Percentiles rank a stretch among this genome's conserved stretches.
Evolutionary conservation across 2,797 vertebrate genomes (phyloP).

Genomic region (Chromis chromis): DNA sequence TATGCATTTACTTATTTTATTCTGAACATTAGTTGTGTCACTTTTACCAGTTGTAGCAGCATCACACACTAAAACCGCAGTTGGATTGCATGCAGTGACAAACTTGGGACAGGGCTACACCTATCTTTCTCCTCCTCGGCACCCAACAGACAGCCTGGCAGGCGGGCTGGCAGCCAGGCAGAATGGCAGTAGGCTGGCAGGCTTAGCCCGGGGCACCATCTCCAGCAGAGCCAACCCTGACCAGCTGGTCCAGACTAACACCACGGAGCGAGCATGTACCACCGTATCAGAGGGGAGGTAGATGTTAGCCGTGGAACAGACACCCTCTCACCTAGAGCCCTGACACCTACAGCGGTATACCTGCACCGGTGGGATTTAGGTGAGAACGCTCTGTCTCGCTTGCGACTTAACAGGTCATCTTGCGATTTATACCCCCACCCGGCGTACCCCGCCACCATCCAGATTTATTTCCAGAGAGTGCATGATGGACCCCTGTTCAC

Average conservation of each 20-base stretch:
- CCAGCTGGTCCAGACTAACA: constrained; percentile 84
- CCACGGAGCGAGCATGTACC: constrained; percentile 60
- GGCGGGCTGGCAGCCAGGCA: constrained; percentile 68
- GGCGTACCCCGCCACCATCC: constrained; percentile 7
- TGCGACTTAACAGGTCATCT: constrained; percentile 54
- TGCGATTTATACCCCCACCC: constrained; percentile 34
- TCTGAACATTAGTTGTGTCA: neutral
- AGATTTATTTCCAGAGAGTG: constrained; percentile 36
- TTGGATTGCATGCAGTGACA: constrained; percentile 50
- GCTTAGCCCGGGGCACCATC: constrained; percentile 77
- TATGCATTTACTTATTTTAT: neutral
- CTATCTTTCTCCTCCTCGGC: constrained; percentile 68
- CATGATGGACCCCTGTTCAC: constrained; percentile 35
- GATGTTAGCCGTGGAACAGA: constrained; percentile 65
- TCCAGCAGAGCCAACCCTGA: constrained; percentile 81
- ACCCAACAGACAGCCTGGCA: constrained; percentile 78
- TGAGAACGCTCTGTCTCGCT: constrained; percentile 56
- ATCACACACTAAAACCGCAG: constrained; percentile 39
- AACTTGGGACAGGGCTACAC: constrained; percentile 71
- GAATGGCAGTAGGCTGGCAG: constrained; percentile 79
- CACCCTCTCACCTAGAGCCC: constrained; percentile 59
- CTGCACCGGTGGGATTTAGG: constrained; percentile 52
- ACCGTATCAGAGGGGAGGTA: constrained; percentile 60
- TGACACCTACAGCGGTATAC: constrained; percentile 58
- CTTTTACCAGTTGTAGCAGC: neutral